Evolutionary conservation across 1,140 invertebrate species (phyloP), one percentile per base, ranked within the genome.

Genomic region (Nymphalis io): DNA sequence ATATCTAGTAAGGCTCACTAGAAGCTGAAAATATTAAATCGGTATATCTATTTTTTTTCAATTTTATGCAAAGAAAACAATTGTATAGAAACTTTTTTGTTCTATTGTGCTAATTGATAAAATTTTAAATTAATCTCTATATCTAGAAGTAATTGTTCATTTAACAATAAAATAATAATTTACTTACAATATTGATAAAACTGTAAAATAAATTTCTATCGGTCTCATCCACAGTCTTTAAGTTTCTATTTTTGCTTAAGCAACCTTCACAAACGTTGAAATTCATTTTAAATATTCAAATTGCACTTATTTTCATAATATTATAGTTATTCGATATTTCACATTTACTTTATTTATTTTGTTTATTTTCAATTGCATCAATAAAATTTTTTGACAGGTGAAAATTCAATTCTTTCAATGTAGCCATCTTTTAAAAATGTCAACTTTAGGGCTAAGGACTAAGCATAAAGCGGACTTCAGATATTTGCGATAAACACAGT

Each of bases 201-300:
- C 71, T 68, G 11, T 18, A 69, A 63, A 71, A 82, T 13, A 80
- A 3, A 40, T 73, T 63, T 18, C 70, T 57, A 16, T 64, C 63
- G 1, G 67, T 60, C 23, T 67, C 51, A 44, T 74, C 70, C 15
- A 75, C 53, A 53, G 42, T 58, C 5, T 46, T 74, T n/a, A 77
- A 61, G 38, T 72, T 70, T 10, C 76, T 70, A 60, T 82, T 75
- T 3, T 60, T 40, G 55, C 78, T 77, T n/a, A 84, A 72, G 57
- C 83, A 84, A 27, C 81, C 83, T 21, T 75, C 74, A 44, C 83
- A 84, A 12, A 78, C 73, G 46, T 63, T 64, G 15, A 33, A 44
- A 33, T 51, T 72, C 70, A 72, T 62, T 23, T 57, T 67, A 62
- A 33, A 33, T 61, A 48, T 55, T 23, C 58, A 38, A 39, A 13